These are phyloP conservation scores for Tuberolachnus salignus DNA, from an alignment of 2,888 invertebrate genomes.

Conservation along the genomic window DNA sequence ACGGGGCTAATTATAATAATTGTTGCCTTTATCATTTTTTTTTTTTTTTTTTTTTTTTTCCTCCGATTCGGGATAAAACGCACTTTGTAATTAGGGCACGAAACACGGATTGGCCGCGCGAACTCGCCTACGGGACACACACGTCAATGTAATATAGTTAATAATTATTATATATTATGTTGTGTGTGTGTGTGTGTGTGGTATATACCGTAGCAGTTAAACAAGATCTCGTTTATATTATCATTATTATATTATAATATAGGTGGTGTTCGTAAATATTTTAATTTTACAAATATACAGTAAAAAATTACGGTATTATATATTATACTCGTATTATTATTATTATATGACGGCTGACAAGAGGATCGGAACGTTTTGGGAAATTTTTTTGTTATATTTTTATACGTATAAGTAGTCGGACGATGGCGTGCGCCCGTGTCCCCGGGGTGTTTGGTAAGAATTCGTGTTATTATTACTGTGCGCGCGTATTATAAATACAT, in stretches of 20 bases:
- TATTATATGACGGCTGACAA: slow-evolving; percentile 44
- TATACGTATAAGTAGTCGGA: not conserved
- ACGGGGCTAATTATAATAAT: slow-evolving; percentile 48
- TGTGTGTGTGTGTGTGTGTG: too few relatives aligned
- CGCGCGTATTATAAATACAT: not conserved
- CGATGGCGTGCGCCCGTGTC: not conserved
- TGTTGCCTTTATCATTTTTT: slow-evolving; percentile 39
- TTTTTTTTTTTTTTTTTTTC: not conserved
- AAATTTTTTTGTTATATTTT: not conserved
- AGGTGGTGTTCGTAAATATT: slow-evolving; percentile 5
- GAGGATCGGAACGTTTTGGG: slow-evolving; percentile 24
- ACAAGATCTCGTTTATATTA: slow-evolving; percentile 33
- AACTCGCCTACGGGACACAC: slow-evolving; percentile 40
- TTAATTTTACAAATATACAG: slow-evolving; percentile 29
- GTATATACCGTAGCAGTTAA: not conserved
- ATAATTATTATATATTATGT: not conserved
- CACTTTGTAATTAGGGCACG: slow-evolving; percentile 32
- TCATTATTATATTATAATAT: too few relatives aligned
- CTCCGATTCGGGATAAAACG: slow-evolving; percentile 26
- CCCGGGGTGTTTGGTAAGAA: slow-evolving; percentile 17
- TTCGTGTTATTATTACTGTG: slow-evolving; percentile 8
- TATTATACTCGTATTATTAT: not conserved
- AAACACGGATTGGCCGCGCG: slow-evolving; percentile 21
- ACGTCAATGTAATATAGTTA: slow-evolving; percentile 39
- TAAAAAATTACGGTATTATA: slow-evolving; percentile 38